A percentile compares a stretch with the other conserved stretches of the same genome.
Conservation (phyloP, 35 echinoderm and acorn worm species). For the Apostichopus parvimensis region DNA sequence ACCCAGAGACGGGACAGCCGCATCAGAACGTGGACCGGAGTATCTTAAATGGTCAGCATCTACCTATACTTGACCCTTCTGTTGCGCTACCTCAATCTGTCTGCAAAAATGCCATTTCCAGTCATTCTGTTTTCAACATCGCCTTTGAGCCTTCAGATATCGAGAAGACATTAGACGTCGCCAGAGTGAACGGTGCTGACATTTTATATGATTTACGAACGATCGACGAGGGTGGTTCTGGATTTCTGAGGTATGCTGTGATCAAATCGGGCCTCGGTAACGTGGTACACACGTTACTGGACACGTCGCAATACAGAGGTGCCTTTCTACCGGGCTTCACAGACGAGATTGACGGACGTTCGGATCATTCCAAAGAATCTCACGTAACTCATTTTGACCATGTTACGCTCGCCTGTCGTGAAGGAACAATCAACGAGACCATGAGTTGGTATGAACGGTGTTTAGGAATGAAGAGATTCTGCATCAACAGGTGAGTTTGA, state of each 20-base stretch:
- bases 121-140: constrained; percentile 83
- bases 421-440: constrained; percentile 53
- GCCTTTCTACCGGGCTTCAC: constrained; percentile 85
- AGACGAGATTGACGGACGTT: background rate
- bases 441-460: constrained; percentile 87
- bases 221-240: constrained; percentile 41
- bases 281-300: constrained; percentile 80
- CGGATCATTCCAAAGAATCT: background rate
- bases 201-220: constrained; percentile 59
- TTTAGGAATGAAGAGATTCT: constrained; percentile 90
- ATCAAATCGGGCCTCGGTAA: constrained; percentile 90
- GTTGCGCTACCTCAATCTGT: background rate
- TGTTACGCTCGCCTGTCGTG: constrained; percentile 82
- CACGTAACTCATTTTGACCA: constrained; percentile 89
- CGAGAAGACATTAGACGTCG: constrained; percentile 59
- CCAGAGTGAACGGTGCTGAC: constrained; percentile 61
- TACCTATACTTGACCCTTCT: constrained; percentile 1
- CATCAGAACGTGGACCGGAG: background rate
- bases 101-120: background rate
- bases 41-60: background rate
- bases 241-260: constrained; percentile 60
- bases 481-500: constrained; percentile 70
- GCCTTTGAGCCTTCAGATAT: constrained; percentile 85
- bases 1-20: background rate
- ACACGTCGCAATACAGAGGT: constrained; percentile 76